These are phyloP conservation scores for Torymus texanus DNA, from an alignment of 2,888 invertebrate species.

Conservation along the genomic window DNA sequence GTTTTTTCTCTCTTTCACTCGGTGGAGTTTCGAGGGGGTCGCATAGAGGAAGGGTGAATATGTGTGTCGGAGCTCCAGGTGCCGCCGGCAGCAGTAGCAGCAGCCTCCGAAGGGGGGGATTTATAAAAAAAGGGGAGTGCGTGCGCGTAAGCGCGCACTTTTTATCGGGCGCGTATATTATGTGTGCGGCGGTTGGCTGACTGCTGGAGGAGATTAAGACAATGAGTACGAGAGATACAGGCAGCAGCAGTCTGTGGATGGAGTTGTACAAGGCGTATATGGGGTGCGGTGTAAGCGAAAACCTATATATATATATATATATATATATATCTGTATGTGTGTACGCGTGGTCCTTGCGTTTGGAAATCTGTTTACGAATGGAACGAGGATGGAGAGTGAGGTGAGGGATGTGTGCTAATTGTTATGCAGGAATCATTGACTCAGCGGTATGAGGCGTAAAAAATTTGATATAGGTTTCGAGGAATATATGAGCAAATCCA, in stretches of 20 bases:
- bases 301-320: too few species aligned
- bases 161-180: neutral
- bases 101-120: conserved; percentile 32
- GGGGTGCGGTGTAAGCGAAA: neutral
- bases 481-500: too few species aligned
- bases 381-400: too few species aligned
- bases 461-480: too few species aligned
- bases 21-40: conserved; percentile 28
- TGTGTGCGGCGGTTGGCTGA: conserved; percentile 17
- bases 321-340: too few species aligned
- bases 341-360: too few species aligned
- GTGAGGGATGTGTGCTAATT: too few species aligned
- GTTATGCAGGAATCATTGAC: too few species aligned
- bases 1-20: conserved; percentile 1
- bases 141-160: neutral
- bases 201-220: conserved; percentile 40
- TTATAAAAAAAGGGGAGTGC: conserved; percentile 37
- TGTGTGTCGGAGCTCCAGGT: conserved; percentile 35
- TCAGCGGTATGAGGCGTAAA: too few species aligned
- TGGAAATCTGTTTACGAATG: too few species aligned
- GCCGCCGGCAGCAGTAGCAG: conserved; percentile 31
- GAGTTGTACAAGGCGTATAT: conserved; percentile 8
- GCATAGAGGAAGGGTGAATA: conserved; percentile 48
- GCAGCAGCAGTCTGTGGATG: neutral
- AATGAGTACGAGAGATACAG: conserved; percentile 22